Percentiles rank a stretch among this genome's conserved stretches.
Conservation (phyloP, 2,797 vertebrate species). For the Sylvilagus floridanus region DNA sequence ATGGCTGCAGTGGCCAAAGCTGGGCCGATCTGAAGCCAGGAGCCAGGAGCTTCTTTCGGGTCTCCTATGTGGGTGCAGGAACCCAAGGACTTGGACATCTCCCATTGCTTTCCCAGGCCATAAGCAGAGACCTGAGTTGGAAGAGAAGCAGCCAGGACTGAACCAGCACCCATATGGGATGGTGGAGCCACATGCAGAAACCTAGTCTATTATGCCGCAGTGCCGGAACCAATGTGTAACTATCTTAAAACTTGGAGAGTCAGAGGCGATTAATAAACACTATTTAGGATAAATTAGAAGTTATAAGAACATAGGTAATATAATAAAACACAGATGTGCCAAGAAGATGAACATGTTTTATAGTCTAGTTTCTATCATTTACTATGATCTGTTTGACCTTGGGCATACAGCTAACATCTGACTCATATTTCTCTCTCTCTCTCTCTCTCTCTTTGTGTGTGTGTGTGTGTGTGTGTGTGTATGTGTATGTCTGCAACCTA, state of each 20-base stretch:
- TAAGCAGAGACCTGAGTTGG: no score
- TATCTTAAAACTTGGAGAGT: conserved; percentile 44
- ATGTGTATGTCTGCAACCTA: neutral
- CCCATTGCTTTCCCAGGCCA: no score
- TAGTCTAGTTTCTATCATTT: conserved; percentile 29
- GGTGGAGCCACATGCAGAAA: no score
- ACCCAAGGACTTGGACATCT: no score
- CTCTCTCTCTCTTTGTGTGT: neutral
- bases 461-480: neutral
- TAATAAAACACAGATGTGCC: neutral
- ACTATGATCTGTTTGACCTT: neutral
- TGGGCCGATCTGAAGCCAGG: no score
- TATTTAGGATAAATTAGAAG: conserved; percentile 14
- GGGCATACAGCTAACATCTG: conserved; percentile 3
- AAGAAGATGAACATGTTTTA: neutral
- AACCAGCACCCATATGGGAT: no score
- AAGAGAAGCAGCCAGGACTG: no score
- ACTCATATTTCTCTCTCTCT: neutral
- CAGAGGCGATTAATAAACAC: neutral
- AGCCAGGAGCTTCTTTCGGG: no score
- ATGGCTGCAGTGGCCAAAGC: no score
- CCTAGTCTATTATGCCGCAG: no score
- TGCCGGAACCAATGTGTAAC: no score
- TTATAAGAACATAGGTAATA: neutral
- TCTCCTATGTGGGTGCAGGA: no score